Evolutionary conservation across 2,797 vertebrate genomes (phyloP).

Genomic region (Enteromius mattozi): DNA sequence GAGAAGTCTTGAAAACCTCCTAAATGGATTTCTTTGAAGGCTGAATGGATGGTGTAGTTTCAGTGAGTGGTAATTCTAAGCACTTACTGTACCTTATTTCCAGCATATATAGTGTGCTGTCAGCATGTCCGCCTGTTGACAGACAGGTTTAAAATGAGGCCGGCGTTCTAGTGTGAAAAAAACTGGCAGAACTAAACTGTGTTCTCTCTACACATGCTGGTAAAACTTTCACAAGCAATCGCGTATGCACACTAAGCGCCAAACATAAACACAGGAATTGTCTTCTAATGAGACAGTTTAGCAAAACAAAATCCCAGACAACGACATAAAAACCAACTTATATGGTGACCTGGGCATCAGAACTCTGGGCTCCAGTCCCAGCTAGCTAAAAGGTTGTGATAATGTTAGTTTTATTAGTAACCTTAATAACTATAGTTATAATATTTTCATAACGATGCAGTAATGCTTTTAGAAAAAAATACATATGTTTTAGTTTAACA

Average conservation of each 20-base stretch:
- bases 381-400: constrained; percentile 9
- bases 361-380: constrained; percentile 27
- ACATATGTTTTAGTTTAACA: no score
- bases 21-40: constrained; percentile 15
- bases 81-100: constrained; percentile 38
- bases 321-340: constrained; percentile 29
- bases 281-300: constrained; percentile 38
- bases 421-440: background rate
- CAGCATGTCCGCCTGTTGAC: background rate
- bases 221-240: constrained; percentile 8
- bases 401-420: background rate
- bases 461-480: background rate
- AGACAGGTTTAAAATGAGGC: constrained; percentile 26
- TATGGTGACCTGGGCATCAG: constrained; percentile 40
- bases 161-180: constrained; percentile 14
- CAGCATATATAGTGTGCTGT: constrained; percentile 37
- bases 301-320: constrained; percentile 33
- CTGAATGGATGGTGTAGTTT: constrained; percentile 20
- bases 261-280: constrained; percentile 33
- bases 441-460: background rate
- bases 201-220: background rate
- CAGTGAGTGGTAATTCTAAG: constrained; percentile 38
- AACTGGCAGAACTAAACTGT: constrained; percentile 2
- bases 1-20: constrained; percentile 6
- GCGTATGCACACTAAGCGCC: constrained; percentile 7